A percentile compares a stretch with the other conserved stretches of the same genome.
phyloP scores from a whole-genome alignment of 2,888 invertebrate genomes.

The Melanophora roralis region DNA sequence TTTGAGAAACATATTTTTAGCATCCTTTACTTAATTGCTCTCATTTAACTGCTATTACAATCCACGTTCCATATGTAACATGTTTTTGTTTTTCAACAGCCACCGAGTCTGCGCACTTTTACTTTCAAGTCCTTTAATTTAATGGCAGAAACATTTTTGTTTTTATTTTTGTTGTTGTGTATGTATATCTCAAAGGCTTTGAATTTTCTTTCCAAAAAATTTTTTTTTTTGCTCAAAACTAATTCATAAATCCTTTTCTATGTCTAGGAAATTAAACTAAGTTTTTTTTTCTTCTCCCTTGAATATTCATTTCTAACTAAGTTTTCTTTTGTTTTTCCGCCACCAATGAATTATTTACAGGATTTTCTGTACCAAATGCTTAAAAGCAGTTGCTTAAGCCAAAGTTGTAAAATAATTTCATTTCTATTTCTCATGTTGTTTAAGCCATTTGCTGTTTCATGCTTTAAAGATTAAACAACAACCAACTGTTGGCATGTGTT shows the following conservation, averaged over 20 bases:
- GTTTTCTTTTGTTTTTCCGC: neutral
- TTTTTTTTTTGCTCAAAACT: neutral
- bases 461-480: conserved; percentile 7
- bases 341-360: conserved; percentile 9
- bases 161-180: neutral
- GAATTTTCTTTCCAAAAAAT: too few species aligned
- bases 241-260: conserved; percentile 16
- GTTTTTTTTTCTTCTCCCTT: neutral
- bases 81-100: conserved; percentile 5
- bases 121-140: neutral
- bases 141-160: neutral
- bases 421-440: neutral
- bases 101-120: conserved; percentile 21
- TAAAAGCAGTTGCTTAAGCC: neutral
- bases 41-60: conserved; percentile 19
- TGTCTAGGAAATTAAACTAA: conserved; percentile 38
- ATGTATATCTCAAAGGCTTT: neutral
- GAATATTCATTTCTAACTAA: neutral
- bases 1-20: neutral
- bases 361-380: conserved; percentile 22
- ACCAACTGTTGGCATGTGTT: conserved; percentile 56
- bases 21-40: neutral
- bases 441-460: neutral
- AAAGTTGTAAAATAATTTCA: neutral
- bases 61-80: conserved; percentile 26